Conservation (phyloP, 2,888 invertebrate species). For the Ptilodon capucinus region DNA sequence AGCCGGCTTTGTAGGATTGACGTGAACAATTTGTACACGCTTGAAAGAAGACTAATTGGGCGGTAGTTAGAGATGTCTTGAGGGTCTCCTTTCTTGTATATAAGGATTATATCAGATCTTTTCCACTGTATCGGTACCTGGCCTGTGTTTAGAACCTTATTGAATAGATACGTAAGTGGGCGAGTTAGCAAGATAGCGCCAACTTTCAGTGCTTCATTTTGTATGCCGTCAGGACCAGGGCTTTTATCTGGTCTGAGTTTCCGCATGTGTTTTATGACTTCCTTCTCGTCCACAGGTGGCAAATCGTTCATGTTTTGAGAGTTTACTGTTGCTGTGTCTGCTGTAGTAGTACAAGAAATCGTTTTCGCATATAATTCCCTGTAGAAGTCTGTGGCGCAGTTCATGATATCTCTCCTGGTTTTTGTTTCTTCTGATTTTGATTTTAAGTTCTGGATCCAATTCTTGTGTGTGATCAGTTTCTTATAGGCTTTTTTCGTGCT, state of each 20-base stretch:
- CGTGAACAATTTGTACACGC: conserved; percentile 2
- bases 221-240: conserved; percentile 20
- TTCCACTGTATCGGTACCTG: conserved; percentile 1
- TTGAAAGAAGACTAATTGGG: conserved; percentile 2
- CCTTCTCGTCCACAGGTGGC: conserved; percentile 1
- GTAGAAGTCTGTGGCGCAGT: no score
- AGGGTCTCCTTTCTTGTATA: no score
- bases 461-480: no score
- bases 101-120: background rate
- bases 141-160: conserved; percentile 6
- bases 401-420: no score
- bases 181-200: conserved; percentile 10
- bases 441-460: no score
- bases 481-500: no score
- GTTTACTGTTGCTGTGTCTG: background rate
- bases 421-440: no score
- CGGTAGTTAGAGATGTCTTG: conserved; percentile 1
- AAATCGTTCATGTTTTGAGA: background rate
- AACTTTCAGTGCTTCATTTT: conserved; percentile 22
- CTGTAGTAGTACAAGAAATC: no score
- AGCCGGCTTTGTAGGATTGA: background rate
- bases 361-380: no score
- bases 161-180: conserved; percentile 20
- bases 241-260: no score
- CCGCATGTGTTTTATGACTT: conserved; percentile 17